A percentile compares a stretch with the other conserved stretches of the same genome.
These are phyloP conservation scores for Lagocephalus sceleratus DNA, from an alignment of 2,797 vertebrate species.

Conservation along the genomic window DNA sequence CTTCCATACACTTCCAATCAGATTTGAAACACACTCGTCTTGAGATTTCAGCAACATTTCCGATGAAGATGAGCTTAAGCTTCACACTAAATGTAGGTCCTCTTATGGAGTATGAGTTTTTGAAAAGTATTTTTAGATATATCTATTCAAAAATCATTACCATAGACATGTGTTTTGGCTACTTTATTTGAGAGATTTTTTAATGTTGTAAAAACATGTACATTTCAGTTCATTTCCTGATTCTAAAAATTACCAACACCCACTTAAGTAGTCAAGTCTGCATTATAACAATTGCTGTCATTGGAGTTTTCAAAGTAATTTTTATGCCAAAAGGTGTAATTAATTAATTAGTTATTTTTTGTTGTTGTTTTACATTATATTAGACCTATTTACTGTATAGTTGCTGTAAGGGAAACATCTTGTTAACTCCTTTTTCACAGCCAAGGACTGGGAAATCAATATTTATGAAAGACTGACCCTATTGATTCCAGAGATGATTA, in stretches of 20 bases:
- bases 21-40: conserved; percentile 49
- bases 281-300: no score
- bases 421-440: no score
- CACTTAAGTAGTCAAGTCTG: no score
- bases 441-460: no score
- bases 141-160: no score
- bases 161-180: no score
- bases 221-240: no score
- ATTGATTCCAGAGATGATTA: no score
- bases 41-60: conserved; percentile 23
- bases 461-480: no score
- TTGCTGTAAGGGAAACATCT: not conserved
- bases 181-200: no score
- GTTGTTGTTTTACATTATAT: not conserved
- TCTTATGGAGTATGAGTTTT: not conserved
- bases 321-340: not conserved
- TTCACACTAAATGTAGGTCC: conserved; percentile 24
- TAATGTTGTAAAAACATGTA: no score
- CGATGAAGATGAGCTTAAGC: conserved; percentile 5
- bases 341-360: not conserved
- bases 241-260: no score
- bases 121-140: not conserved
- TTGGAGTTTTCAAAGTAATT: conserved; percentile 8
- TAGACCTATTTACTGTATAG: not conserved
- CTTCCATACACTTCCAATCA: conserved; percentile 38